Evolutionary conservation across 30 jellyfish, hydroid and myxozoan genomes (phyloP).

Genomic region (Hydractinia symbiolongicarpus): DNA sequence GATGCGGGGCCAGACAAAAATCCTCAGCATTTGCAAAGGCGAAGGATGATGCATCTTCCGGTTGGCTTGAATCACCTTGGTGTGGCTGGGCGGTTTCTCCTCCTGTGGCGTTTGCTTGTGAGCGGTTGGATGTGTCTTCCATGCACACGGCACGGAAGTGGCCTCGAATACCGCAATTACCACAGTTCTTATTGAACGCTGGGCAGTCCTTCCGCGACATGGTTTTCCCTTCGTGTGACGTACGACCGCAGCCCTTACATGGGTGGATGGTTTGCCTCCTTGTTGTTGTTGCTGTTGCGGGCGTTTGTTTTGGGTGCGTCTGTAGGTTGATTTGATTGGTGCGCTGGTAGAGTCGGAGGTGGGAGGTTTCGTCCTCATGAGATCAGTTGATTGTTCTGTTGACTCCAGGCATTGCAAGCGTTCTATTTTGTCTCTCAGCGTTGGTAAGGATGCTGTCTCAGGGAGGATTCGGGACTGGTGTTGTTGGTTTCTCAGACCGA

Average conservation of each 20-base stretch:
- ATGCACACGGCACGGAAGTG: slow-evolving; percentile 6
- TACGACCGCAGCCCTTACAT: slow-evolving; percentile 23
- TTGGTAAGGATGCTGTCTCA: neutral
- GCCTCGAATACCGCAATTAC: slow-evolving; percentile 14
- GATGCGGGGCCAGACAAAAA: slow-evolving; percentile 15
- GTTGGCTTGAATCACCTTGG: no score
- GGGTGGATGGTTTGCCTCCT: no score
- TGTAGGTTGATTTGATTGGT: no score
- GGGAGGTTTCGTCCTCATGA: no score
- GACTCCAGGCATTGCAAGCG: slow-evolving; percentile 15
- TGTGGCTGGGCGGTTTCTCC: no score
- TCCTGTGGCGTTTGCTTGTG: no score
- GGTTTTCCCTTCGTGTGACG: slow-evolving; percentile 27
- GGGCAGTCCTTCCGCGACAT: slow-evolving; percentile 34
- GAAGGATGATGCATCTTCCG: neutral
- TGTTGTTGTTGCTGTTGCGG: no score
- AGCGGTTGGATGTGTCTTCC: slow-evolving; percentile 1
- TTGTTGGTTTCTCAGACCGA: neutral
- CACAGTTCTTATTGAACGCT: slow-evolving; percentile 16
- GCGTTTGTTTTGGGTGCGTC: no score
- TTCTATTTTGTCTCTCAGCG: neutral
- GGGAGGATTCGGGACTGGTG: slow-evolving; percentile 15
- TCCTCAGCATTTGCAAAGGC: slow-evolving; percentile 24
- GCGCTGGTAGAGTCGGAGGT: no score
- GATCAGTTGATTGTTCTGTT: slow-evolving; percentile 18